Conservation (phyloP, 2,888 invertebrate genomes). For the Hirtodrosophila trivittata region DNA sequence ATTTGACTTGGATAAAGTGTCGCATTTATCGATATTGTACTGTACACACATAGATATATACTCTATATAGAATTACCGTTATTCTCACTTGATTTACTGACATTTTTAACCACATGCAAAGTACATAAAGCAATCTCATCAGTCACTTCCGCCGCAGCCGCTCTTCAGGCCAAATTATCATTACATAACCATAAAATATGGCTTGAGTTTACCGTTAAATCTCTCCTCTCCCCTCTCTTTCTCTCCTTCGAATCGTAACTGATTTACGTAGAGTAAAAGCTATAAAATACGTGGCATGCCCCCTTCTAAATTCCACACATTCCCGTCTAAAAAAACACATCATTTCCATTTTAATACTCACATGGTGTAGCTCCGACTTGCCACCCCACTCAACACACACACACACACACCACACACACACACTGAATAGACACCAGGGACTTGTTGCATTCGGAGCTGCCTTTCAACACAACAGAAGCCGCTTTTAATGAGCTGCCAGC, state of each 20-base stretch:
- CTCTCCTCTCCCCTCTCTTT: background rate
- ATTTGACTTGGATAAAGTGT: no score
- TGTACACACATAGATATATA: no score
- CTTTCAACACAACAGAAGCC: constrained; percentile 68
- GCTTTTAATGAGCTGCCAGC: constrained; percentile 65
- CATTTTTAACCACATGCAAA: no score
- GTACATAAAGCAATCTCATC: no score
- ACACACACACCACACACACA: constrained; percentile 5
- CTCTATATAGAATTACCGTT: no score
- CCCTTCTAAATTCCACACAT: constrained; percentile 35
- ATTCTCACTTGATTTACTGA: no score
- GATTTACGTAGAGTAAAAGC: constrained; percentile 42
- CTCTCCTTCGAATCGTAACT: constrained; percentile 19
- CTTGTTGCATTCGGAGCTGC: constrained; percentile 61
- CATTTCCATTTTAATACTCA: constrained; percentile 61
- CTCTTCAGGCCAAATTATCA: no score
- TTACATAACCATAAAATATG: constrained; percentile 26
- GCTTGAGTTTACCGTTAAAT: background rate
- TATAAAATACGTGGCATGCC: constrained; percentile 21
- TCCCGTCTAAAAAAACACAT: constrained; percentile 32
- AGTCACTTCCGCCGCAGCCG: no score
- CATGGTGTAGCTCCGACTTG: constrained; percentile 3
- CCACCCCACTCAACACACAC: constrained; percentile 2
- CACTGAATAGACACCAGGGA: background rate
- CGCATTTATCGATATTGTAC: no score